phyloP scores from a whole-genome alignment of 2,888 invertebrate species.

The Parnassius smintheus region DNA sequence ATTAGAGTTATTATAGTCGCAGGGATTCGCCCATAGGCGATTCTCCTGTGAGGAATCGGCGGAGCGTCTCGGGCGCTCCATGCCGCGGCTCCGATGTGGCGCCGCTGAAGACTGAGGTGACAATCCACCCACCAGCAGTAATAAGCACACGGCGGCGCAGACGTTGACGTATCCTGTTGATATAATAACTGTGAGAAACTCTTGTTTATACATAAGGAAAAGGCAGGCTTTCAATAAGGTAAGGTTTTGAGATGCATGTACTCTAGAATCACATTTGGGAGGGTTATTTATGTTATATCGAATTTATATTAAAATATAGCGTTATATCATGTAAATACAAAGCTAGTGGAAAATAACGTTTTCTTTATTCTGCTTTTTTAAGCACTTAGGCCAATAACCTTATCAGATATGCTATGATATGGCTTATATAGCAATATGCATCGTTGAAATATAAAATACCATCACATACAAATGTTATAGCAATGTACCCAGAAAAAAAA shows the following conservation, averaged over 20 bases:
- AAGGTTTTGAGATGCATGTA: no score
- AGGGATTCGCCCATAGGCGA: slow-evolving; percentile 66
- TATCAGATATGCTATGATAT: no score
- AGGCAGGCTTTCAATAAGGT: no score
- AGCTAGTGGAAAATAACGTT: no score
- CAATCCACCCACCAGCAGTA: slow-evolving; percentile 65
- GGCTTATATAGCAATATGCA: no score
- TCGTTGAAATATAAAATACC: background rate
- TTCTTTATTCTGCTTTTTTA: no score
- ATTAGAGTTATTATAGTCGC: slow-evolving; percentile 50
- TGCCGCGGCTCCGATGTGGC: slow-evolving; percentile 53
- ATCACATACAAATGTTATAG: background rate
- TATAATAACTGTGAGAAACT: background rate
- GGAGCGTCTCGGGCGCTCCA: slow-evolving; percentile 55
- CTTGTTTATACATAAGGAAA: no score
- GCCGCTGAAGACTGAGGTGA: slow-evolving; percentile 67
- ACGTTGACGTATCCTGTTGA: slow-evolving; percentile 74
- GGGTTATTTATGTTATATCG: no score
- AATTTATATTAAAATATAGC: no score
- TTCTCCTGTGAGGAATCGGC: slow-evolving; percentile 46
- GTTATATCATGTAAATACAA: no score
- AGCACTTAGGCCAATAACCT: no score
- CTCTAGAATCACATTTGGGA: no score
- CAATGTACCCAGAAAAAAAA: background rate
- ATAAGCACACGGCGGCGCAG: slow-evolving; percentile 70